Evolutionary conservation across 2,113 vertebrate genomes (phyloP), one percentile per base, ranked within the genome.

Genomic region (Deroptyus accipitrinus): DNA sequence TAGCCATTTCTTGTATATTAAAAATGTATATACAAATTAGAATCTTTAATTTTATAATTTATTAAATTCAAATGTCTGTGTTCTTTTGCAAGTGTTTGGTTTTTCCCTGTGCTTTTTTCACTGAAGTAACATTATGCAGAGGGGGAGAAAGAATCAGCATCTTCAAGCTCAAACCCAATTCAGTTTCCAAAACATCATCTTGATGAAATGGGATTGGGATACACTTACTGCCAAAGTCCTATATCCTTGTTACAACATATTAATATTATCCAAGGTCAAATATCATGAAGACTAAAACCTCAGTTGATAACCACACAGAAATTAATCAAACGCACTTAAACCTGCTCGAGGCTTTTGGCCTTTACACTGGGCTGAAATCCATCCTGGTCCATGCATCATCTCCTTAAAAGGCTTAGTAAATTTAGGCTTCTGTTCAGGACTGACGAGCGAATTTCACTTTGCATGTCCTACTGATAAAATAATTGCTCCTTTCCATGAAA

Each of bases 31-130:
- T 98, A 99, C 97, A 97, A 98, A 98, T 98, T 96, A 98, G 97
- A 98, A 97, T 90, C 95, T 96, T 98, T 98, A 98, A 98, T 98
- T 99, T 98, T 97, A 98, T 98, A 99, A 99, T 98, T 99, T 99
- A 99, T 99, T 99, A 99, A 99, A 99, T 98, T 97, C 95, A 97
- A 97, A 97, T 97, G 89, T 98, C 98, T 98, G 94, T 98, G 98
- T 98, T 98, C 97, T 98, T 99, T 99, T 98, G 98, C 98, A 99
- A 90, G 83, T 31, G 77, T 97, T 86, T 97, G 96, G 96, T 96
- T 97, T 97, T 97, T 97, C 90, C 95, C 95, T 96, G 88, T 83
- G 90, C 69, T 89, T 84, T 75, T 86, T 68, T 76, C 18, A 19
- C 19, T 74, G 46, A 39, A n/a, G 17, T 59, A 5, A 48, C 4